phyloP scores from a whole-genome alignment of 1,140 invertebrate species.

The Cheumatopsyche charites region DNA sequence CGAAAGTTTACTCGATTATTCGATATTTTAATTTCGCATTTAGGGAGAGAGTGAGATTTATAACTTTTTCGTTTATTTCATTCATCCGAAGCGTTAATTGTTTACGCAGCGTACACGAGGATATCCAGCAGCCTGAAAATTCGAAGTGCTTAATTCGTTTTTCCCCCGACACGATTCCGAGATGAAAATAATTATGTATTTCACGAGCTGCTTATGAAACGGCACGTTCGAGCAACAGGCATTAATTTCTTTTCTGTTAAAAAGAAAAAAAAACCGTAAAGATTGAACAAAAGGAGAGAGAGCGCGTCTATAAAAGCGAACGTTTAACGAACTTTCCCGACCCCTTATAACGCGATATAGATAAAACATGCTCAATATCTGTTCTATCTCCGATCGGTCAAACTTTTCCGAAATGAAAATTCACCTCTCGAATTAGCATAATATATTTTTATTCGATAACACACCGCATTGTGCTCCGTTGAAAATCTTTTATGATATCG shows the following conservation, averaged over 20 bases:
- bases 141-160: background rate
- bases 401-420: slow-evolving; percentile 3
- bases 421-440: slow-evolving; percentile 26
- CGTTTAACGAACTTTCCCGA: no score
- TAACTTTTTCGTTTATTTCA: no score
- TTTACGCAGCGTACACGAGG: background rate
- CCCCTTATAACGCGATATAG: slow-evolving; percentile 30
- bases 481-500: no score
- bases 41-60: no score
- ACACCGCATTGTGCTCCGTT: no score
- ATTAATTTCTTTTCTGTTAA: slow-evolving; percentile 16
- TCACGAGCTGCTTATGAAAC: slow-evolving; percentile 12
- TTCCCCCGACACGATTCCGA: background rate
- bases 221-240: slow-evolving; percentile 30
- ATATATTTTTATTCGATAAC: no score
- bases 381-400: slow-evolving; percentile 40
- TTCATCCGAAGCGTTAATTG: background rate
- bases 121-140: background rate
- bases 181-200: background rate
- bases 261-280: background rate
- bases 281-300: background rate
- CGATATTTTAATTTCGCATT: no score
- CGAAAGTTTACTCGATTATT: no score
- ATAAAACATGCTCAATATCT: slow-evolving; percentile 42
- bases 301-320: no score